These are phyloP conservation scores for Lamprotornis superbus DNA, from an alignment of 2,113 vertebrate species.

Conservation along the genomic window DNA sequence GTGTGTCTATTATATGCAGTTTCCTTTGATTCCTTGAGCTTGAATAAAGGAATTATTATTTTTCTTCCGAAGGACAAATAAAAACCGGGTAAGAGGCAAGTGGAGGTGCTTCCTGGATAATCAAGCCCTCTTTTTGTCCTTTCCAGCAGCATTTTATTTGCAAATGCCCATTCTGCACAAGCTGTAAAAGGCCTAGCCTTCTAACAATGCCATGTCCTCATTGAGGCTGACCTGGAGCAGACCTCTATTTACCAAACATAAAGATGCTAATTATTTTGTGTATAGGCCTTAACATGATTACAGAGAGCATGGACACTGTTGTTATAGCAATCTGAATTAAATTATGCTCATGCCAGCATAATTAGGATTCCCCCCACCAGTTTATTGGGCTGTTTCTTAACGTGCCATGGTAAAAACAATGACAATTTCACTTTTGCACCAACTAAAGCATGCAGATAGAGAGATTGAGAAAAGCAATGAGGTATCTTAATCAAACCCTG, in stretches of 20 bases:
- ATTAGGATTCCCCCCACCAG: slow-evolving; percentile 39
- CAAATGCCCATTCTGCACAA: neutral
- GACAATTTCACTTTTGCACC: neutral
- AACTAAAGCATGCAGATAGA: neutral
- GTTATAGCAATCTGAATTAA: slow-evolving; percentile 66
- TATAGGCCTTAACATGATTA: slow-evolving; percentile 65
- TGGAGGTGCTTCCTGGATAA: slow-evolving; percentile 25
- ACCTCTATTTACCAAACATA: slow-evolving; percentile 64
- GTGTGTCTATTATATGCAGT: neutral
- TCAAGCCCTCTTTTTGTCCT: neutral
- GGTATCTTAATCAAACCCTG: neutral
- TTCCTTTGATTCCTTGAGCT: neutral
- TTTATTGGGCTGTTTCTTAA: slow-evolving; percentile 31
- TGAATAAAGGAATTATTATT: slow-evolving; percentile 8
- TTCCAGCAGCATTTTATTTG: slow-evolving; percentile 12
- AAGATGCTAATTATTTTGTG: slow-evolving; percentile 66
- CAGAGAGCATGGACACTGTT: slow-evolving; percentile 53
- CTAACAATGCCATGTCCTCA: neutral
- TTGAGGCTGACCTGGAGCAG: slow-evolving; percentile 38
- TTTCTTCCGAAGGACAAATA: neutral
- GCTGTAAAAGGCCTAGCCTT: neutral
- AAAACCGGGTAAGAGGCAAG: slow-evolving; percentile 24
- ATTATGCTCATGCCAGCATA: slow-evolving; percentile 50
- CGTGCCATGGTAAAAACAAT: neutral
- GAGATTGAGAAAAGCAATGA: neutral